Conservation (phyloP, 2,113 vertebrate genomes). For the Petrocephalus microphthalmus region DNA sequence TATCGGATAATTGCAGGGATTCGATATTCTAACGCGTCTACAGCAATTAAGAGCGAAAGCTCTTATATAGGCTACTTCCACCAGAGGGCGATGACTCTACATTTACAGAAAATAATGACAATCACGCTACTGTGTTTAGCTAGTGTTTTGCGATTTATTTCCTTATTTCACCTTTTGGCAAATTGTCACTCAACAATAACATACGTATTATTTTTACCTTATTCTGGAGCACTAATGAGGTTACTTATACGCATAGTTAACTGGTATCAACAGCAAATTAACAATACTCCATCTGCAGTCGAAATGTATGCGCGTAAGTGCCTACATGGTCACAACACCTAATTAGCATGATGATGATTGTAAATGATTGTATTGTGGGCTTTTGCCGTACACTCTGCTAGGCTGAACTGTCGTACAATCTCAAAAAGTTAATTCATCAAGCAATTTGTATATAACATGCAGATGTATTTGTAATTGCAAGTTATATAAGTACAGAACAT, state of each 20-base stretch:
- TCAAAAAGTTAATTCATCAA: not conserved
- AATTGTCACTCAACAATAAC: not conserved
- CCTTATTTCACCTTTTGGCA: not conserved
- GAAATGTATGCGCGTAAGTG: not conserved
- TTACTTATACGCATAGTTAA: not conserved
- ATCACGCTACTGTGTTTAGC: not conserved
- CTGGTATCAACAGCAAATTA: not conserved
- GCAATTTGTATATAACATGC: not conserved
- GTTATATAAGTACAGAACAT: not conserved
- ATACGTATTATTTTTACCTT: not conserved
- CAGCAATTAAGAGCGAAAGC: no score
- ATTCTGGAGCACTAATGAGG: not conserved
- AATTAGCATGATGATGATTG: not conserved
- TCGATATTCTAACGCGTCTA: not conserved
- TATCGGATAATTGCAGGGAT: not conserved
- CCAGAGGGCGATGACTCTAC: not conserved
- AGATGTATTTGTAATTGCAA: not conserved
- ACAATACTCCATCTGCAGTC: not conserved
- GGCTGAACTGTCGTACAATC: not conserved
- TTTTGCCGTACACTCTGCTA: not conserved
- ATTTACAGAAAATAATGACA: not conserved
- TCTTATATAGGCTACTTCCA: not conserved
- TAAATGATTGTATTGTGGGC: not conserved
- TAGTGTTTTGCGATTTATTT: not conserved
- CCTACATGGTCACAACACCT: not conserved